phyloP scores from a whole-genome alignment of 2,888 invertebrate species.

The Ennomos erosarius region DNA sequence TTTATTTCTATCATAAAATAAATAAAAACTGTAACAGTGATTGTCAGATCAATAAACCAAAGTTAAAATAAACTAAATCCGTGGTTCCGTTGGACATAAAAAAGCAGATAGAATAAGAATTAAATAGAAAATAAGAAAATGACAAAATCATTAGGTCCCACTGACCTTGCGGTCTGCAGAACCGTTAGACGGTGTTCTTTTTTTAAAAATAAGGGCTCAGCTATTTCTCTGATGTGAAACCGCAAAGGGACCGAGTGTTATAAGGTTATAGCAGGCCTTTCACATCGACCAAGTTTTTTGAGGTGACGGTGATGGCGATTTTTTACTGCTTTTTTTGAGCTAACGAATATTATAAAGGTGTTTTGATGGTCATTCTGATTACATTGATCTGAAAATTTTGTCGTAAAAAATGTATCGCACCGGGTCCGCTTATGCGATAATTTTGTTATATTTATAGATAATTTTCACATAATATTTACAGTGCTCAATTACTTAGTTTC shows the following conservation, averaged over 20 bases:
- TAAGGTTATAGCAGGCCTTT: constrained; percentile 52
- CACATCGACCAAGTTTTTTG: constrained; percentile 40
- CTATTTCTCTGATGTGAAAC: constrained; percentile 79
- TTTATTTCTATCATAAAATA: no score
- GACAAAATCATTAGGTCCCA: constrained; percentile 63
- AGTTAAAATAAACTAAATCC: no score
- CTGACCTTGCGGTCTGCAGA: constrained; percentile 71
- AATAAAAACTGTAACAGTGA: no score
- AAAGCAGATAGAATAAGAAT: constrained; percentile 34
- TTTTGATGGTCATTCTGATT: neutral
- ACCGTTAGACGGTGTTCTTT: constrained; percentile 70
- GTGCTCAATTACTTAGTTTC: no score
- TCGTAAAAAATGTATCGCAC: neutral
- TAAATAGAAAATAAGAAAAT: constrained; percentile 52
- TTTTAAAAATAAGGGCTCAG: constrained; percentile 67
- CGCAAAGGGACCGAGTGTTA: constrained; percentile 75
- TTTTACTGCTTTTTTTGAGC: neutral
- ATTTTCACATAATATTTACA: no score
- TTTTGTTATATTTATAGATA: no score
- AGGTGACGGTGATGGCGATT: neutral
- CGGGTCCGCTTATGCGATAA: no score
- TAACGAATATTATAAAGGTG: neutral
- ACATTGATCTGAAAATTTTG: neutral
- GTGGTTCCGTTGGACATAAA: constrained; percentile 1
- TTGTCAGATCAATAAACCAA: no score